Conservation (phyloP, 2,888 invertebrate genomes). For the Hofmannophila pseudospretella region DNA sequence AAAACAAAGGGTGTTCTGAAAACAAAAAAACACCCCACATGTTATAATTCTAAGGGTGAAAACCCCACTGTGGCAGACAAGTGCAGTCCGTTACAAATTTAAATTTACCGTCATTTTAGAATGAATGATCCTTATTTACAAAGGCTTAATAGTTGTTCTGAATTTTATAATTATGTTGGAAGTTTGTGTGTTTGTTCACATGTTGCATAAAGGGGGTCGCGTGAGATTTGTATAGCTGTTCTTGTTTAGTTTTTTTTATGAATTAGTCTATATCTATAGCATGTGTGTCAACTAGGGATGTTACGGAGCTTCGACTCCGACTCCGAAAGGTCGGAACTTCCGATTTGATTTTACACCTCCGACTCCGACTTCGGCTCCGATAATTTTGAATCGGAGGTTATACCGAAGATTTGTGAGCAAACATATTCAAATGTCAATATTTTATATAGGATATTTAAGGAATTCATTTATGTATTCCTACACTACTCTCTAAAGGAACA, state of each 20-base stretch:
- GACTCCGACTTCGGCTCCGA: too few species aligned
- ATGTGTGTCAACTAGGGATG: too few species aligned
- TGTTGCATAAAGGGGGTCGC: conserved; percentile 58
- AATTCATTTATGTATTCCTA: too few species aligned
- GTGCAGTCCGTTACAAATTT: conserved; percentile 46
- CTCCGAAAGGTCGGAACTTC: too few species aligned
- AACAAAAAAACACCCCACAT: conserved; percentile 49
- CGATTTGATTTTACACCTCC: too few species aligned
- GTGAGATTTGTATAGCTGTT: conserved; percentile 37
- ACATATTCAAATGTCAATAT: too few species aligned
- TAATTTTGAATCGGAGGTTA: too few species aligned
- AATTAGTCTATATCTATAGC: too few species aligned
- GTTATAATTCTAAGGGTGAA: conserved; percentile 46
- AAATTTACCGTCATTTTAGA: conserved; percentile 10
- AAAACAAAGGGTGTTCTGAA: conserved; percentile 48
- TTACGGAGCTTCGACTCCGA: too few species aligned
- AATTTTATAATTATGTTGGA: conserved; percentile 2
- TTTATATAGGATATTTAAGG: too few species aligned
- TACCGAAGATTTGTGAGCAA: too few species aligned
- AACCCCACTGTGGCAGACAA: conserved; percentile 52
- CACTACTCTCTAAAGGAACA: too few species aligned
- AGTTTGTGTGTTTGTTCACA: conserved; percentile 60
- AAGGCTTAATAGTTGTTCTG: conserved; percentile 12
- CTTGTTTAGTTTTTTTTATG: conserved; percentile 19
- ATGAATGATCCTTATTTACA: conserved; percentile 23